Conservation (phyloP, 2,113 vertebrate species). For the Sula dactylatra region DNA sequence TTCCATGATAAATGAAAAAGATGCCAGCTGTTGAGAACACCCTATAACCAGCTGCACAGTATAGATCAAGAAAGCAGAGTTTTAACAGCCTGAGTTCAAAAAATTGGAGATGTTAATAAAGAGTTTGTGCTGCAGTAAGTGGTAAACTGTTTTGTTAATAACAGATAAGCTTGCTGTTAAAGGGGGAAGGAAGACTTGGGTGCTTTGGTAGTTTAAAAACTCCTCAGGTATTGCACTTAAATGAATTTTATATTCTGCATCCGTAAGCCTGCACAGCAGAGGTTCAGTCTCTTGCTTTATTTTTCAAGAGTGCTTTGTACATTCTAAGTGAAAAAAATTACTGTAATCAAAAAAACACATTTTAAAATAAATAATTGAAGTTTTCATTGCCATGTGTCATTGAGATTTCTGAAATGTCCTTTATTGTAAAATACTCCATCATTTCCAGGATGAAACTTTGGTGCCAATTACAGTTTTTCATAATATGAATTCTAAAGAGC, state of each 20-base stretch:
- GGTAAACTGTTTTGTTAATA: slow-evolving; percentile 57
- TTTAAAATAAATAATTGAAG: slow-evolving; percentile 72
- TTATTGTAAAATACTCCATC: slow-evolving; percentile 62
- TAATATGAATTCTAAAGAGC: slow-evolving; percentile 66
- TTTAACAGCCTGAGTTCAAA: slow-evolving; percentile 46
- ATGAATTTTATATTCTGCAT: slow-evolving; percentile 57
- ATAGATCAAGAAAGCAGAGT: not conserved
- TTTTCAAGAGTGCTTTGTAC: slow-evolving; percentile 64
- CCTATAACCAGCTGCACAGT: not conserved
- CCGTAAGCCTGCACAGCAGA: slow-evolving; percentile 47
- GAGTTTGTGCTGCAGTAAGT: slow-evolving; percentile 44
- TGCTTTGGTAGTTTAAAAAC: slow-evolving; percentile 53
- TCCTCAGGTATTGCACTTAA: slow-evolving; percentile 70
- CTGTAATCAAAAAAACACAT: slow-evolving; percentile 64
- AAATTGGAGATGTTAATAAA: slow-evolving; percentile 48
- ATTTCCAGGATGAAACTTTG: slow-evolving; percentile 85
- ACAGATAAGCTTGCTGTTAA: slow-evolving; percentile 41
- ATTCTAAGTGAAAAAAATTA: slow-evolving; percentile 66
- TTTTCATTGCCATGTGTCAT: slow-evolving; percentile 62
- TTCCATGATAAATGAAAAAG: not conserved
- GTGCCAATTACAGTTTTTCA: slow-evolving; percentile 92
- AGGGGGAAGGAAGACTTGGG: slow-evolving; percentile 27
- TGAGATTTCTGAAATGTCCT: slow-evolving; percentile 63
- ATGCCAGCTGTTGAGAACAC: not conserved
- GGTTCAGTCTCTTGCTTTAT: slow-evolving; percentile 45